Base-by-base conservation (phyloP, 1,140 invertebrate species). In the Cherax destructor region DNA sequence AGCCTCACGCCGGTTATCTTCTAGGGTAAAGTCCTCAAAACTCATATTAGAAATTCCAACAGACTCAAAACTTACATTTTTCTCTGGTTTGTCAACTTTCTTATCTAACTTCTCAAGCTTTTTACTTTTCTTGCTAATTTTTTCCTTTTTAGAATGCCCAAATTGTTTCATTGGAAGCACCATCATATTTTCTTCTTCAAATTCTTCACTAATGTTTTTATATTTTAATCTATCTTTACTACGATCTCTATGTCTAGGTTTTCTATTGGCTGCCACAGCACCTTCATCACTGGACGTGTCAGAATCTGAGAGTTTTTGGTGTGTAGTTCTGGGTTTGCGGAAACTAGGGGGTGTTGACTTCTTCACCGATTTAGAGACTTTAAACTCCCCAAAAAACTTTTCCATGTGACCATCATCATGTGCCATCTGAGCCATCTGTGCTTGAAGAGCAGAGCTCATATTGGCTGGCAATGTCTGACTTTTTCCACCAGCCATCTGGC, bases 31-130 rank as follows among this genome's bases (percentile, higher is more conserved):
- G 94, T 97, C 97, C 94, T 97, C 97, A 93, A 97, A 97, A 93
- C 97, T 97, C 96, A 97, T 96, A 93, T 97, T 97, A 92, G 96
- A 96, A 92, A 97, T 97, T 5, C 96, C 97, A 4, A 91, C 93
- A n/a, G 92, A 92, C 11, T 93, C 92, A 85, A 87, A 91, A 13
- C 79, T 88, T 41, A 80, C 56, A 65, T 76, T 87, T 65, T 90
- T 89, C 61, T 93, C 95, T 95, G 49, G 93, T 93, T 92, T 95
- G 94, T 95, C 87, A 16, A 85, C 78, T 52, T 92, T 92, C 52
- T 92, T 92, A 11, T 88, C 86, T 41, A 41, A 11, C 24, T 92
- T 92, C 30, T 91, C 90, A 74, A 72, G 90, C 47, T 91, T 91
- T 81, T 91, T 91, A 59, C 77, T 86, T 49, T 93, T 93, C 59